Evolutionary conservation across 2,113 vertebrate genomes (phyloP).

Genomic region (Corythornis cristatus): DNA sequence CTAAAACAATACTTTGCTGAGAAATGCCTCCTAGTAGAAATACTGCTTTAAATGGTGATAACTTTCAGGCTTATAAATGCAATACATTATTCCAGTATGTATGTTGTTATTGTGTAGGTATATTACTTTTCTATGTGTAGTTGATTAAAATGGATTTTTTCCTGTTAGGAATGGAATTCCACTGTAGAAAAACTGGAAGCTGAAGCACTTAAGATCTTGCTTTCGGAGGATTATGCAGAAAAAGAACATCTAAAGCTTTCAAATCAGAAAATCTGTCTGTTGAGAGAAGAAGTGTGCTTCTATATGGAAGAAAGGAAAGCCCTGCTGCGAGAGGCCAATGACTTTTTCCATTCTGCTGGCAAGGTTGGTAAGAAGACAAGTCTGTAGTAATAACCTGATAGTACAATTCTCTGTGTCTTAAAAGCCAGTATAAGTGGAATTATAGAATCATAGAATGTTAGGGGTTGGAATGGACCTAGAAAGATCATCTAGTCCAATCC

Average conservation of each 20-base stretch:
- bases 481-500: too few relatives aligned
- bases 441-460: background rate
- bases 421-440: background rate
- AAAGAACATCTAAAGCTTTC: slow-evolving; percentile 75
- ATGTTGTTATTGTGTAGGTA: background rate
- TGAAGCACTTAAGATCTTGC: slow-evolving; percentile 72
- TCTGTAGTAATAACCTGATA: background rate
- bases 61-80: background rate
- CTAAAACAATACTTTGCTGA: background rate
- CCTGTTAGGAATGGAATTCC: slow-evolving; percentile 78
- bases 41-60: background rate
- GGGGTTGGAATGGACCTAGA: too few relatives aligned
- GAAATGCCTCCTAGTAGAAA: background rate
- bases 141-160: background rate
- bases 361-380: slow-evolving; percentile 77
- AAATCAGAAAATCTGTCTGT: slow-evolving; percentile 71
- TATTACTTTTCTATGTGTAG: background rate
- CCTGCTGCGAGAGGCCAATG: slow-evolving; percentile 78
- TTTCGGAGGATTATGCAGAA: slow-evolving; percentile 65
- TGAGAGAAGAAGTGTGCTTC: slow-evolving; percentile 74
- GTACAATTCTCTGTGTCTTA: background rate
- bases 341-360: slow-evolving; percentile 79
- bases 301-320: slow-evolving; percentile 71
- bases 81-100: background rate
- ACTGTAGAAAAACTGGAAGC: slow-evolving; percentile 69